These are phyloP conservation scores for Zoanthus sansibaricus DNA, from an alignment of 92 coral and sea anemone species.

Conservation along the genomic window DNA sequence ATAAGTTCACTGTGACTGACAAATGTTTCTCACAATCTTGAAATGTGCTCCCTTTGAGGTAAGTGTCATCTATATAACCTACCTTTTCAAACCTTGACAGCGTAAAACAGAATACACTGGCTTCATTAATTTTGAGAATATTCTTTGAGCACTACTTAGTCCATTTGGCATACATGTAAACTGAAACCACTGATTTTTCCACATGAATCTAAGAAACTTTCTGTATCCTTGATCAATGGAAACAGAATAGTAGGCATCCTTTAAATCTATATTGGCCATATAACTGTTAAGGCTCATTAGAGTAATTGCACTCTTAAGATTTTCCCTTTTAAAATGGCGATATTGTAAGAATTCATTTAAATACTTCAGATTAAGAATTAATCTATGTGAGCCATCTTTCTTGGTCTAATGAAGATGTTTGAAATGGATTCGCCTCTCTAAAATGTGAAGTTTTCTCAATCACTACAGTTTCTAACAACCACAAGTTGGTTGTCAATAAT, in stretches of 20 bases:
- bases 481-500: slow-evolving; percentile 37
- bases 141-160: no score
- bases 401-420: slow-evolving; percentile 2
- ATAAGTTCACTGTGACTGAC: slow-evolving; percentile 11
- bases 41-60: slow-evolving; percentile 31
- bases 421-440: neutral
- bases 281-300: neutral
- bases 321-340: neutral
- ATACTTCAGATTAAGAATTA: no score
- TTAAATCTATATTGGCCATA: slow-evolving; percentile 6
- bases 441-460: neutral
- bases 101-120: slow-evolving; percentile 21
- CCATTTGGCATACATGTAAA: no score
- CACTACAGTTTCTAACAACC: slow-evolving; percentile 16
- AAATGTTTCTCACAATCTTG: neutral
- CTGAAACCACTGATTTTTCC: neutral
- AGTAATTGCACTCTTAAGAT: neutral
- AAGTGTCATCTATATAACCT: slow-evolving; percentile 48
- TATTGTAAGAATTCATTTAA: no score
- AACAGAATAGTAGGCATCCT: neutral
- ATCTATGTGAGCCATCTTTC: neutral
- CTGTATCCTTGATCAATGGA: neutral
- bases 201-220: slow-evolving; percentile 9
- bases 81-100: slow-evolving; percentile 14
- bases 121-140: neutral